Conservation (phyloP, 2,797 vertebrate genomes). For the Tachyglossus aculeatus region DNA sequence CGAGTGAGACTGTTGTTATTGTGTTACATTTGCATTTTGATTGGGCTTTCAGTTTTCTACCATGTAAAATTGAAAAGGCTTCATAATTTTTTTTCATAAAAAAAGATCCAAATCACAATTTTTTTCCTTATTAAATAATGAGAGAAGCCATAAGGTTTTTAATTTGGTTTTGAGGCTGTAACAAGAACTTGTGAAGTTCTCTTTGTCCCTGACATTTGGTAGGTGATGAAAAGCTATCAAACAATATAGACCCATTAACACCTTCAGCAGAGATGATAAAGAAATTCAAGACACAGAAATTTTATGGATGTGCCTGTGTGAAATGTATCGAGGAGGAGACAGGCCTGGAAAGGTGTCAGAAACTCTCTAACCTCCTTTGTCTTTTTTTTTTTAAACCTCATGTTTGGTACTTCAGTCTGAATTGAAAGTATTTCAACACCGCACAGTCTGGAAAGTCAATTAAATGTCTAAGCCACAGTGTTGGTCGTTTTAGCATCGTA, state of each 20-base stretch:
- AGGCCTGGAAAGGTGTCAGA: conserved; percentile 30
- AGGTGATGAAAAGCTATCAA: conserved; percentile 49
- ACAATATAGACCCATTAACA: conserved; percentile 40
- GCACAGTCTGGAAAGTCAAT: background rate
- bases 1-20: background rate
- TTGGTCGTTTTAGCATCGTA: background rate
- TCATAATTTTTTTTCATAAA: background rate
- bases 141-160: conserved; percentile 1
- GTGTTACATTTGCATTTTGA: background rate
- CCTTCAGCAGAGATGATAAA: conserved; percentile 33
- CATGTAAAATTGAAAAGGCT: background rate
- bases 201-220: conserved; percentile 46
- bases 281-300: conserved; percentile 25
- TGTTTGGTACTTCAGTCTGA: background rate
- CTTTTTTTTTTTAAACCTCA: background rate
- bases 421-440: background rate
- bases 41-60: background rate
- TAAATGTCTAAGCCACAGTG: background rate
- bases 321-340: conserved; percentile 33
- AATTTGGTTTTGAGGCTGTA: conserved; percentile 23
- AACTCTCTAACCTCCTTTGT: background rate
- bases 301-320: conserved; percentile 18
- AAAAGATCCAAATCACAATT: background rate
- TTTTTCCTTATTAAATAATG: background rate
- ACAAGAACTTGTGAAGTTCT: conserved; percentile 22